Evolutionary conservation across 2,113 vertebrate species (phyloP).

Genomic region (Ailurus styani): DNA sequence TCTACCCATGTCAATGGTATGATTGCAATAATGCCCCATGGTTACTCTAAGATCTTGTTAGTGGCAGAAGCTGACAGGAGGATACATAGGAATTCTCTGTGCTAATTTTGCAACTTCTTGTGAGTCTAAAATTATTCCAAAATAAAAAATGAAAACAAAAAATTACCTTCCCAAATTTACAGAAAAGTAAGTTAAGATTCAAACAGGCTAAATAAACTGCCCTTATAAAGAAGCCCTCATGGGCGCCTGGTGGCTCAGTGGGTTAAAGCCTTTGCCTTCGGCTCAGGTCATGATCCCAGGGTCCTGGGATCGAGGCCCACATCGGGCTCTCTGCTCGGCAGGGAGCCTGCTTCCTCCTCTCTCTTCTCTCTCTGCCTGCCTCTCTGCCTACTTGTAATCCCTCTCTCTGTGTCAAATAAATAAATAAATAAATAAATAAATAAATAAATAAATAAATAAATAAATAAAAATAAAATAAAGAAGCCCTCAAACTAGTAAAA

Average conservation of each 20-base stretch:
- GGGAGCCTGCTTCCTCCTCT: too few relatives aligned
- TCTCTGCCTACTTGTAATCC: too few relatives aligned
- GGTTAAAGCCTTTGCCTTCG: too few relatives aligned
- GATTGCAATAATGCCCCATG: background rate
- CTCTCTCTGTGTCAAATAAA: too few relatives aligned
- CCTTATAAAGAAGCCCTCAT: background rate
- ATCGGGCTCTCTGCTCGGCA: too few relatives aligned
- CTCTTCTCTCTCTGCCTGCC: too few relatives aligned
- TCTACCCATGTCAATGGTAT: background rate
- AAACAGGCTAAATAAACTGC: background rate
- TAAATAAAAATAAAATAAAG: too few relatives aligned
- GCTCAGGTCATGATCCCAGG: too few relatives aligned
- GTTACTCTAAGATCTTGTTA: background rate
- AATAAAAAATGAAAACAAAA: background rate
- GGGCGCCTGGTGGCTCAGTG: too few relatives aligned
- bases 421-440: too few relatives aligned
- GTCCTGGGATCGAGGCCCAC: too few relatives aligned
- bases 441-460: too few relatives aligned
- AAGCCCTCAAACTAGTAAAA: background rate
- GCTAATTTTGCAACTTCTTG: background rate
- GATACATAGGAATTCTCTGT: background rate
- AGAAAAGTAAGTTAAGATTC: background rate
- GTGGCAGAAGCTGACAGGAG: background rate
- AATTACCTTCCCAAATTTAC: background rate
- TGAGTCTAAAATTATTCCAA: conserved; percentile 12